Conservation (phyloP, 2,888 invertebrate species). For the Eristalis intricaria region DNA sequence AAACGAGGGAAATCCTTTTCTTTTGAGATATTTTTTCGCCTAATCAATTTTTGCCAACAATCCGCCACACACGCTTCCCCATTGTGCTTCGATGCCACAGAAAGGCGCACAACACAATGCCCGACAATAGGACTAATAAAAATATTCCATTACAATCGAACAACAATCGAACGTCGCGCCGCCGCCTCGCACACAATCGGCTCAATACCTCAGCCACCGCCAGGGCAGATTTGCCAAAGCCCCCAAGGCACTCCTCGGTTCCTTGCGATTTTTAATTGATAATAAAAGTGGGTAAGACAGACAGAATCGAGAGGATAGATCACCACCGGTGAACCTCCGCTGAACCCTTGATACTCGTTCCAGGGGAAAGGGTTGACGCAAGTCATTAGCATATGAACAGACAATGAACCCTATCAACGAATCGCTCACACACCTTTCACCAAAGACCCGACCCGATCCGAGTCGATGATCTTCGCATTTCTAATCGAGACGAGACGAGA, state of each 20-base stretch:
- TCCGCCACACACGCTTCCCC: constrained; percentile 58
- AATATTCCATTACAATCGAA: constrained; percentile 68
- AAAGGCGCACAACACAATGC: constrained; percentile 41
- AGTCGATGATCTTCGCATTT: constrained; percentile 38
- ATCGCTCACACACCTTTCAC: constrained; percentile 69
- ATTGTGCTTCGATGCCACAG: constrained; percentile 42
- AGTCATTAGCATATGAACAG: constrained; percentile 65
- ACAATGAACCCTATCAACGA: constrained; percentile 58
- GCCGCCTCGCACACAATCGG: constrained; percentile 55
- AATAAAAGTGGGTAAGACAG: constrained; percentile 55
- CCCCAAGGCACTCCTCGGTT: constrained; percentile 20
- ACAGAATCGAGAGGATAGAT: background rate
- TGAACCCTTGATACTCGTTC: background rate
- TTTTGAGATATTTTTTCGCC: constrained; percentile 61
- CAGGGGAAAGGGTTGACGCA: constrained; percentile 38
- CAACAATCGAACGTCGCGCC: constrained; percentile 58
- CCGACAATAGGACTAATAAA: constrained; percentile 65
- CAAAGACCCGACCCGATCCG: constrained; percentile 49
- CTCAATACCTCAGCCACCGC: constrained; percentile 56
- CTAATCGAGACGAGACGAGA: constrained; percentile 51
- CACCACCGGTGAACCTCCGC: background rate
- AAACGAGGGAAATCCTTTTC: constrained; percentile 42
- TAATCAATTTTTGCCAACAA: constrained; percentile 67
- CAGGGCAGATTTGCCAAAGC: constrained; percentile 49
- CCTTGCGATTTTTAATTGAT: constrained; percentile 71